Evolutionary conservation across 1,140 invertebrate species (phyloP).

Genomic region (Platyura marginata): DNA sequence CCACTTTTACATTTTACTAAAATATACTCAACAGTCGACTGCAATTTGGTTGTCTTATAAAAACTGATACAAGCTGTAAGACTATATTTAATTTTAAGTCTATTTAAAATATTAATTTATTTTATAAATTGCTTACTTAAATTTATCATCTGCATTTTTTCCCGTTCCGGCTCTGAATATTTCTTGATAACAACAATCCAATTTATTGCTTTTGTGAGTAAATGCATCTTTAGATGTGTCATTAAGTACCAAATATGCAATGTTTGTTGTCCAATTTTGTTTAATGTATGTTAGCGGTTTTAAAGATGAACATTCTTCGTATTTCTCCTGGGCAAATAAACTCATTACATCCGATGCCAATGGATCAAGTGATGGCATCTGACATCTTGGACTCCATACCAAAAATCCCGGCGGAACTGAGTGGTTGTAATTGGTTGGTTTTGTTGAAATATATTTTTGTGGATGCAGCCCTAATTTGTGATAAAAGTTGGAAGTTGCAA

Average conservation of each 20-base stretch:
- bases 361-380: constrained; percentile 46
- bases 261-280: constrained; percentile 11
- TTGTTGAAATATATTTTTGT: neutral
- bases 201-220: constrained; percentile 9
- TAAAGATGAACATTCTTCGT: constrained; percentile 31
- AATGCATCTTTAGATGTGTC: constrained; percentile 15
- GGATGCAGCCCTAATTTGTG: neutral
- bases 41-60: constrained; percentile 13
- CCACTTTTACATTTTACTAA: constrained; percentile 23
- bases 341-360: constrained; percentile 41
- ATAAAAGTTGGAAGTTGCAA: neutral
- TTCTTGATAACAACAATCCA: constrained; percentile 32
- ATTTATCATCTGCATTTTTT: constrained; percentile 22
- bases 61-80: constrained; percentile 14
- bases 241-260: constrained; percentile 15
- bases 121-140: constrained; percentile 33
- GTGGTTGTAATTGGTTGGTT: neutral
- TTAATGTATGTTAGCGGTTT: constrained; percentile 27
- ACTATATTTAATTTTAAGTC: constrained; percentile 4
- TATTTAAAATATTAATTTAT: too few species aligned
- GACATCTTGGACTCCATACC: constrained; percentile 46
- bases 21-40: constrained; percentile 22
- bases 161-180: constrained; percentile 20
- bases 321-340: constrained; percentile 18
- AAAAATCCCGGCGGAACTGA: constrained; percentile 30